These are phyloP conservation scores for Nysson spinosus DNA, from an alignment of 2,888 invertebrate genomes.

Conservation along the genomic window DNA sequence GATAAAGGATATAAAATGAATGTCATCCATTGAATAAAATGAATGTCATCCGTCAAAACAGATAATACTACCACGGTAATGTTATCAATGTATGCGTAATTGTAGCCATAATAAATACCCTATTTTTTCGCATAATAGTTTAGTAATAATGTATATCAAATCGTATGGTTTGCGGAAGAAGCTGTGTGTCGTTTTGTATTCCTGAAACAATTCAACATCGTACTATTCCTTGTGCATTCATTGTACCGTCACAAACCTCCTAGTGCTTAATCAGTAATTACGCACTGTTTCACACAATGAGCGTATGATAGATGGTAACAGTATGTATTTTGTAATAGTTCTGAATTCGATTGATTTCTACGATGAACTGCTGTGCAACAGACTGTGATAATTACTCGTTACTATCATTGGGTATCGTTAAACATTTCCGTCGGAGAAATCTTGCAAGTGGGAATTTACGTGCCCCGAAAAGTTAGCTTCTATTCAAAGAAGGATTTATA, in stretches of 20 bases:
- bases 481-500: constrained; percentile 33
- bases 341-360: constrained; percentile 17
- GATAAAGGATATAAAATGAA: constrained; percentile 40
- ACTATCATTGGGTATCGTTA: constrained; percentile 24
- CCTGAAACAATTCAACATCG: constrained; percentile 9
- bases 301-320: constrained; percentile 12
- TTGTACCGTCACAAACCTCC: not conserved
- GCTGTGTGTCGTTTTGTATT: constrained; percentile 25
- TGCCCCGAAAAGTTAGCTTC: constrained; percentile 41
- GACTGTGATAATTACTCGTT: constrained; percentile 53
- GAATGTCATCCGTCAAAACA: not conserved
- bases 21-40: constrained; percentile 18
- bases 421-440: constrained; percentile 34
- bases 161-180: constrained; percentile 18
- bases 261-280: not conserved
- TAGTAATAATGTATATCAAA: constrained; percentile 23
- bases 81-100: constrained; percentile 45
- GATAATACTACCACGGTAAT: constrained; percentile 9
- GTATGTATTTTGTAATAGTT: constrained; percentile 9
- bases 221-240: not conserved
- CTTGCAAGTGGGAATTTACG: constrained; percentile 39
- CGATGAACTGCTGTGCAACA: constrained; percentile 42
- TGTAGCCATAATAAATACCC: constrained; percentile 36
- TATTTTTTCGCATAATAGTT: constrained; percentile 34
- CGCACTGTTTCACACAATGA: constrained; percentile 4